Evolutionary conservation across 64 coral and sea anemone species (phyloP).

Genomic region (Dendrophyllia cribrosa): DNA sequence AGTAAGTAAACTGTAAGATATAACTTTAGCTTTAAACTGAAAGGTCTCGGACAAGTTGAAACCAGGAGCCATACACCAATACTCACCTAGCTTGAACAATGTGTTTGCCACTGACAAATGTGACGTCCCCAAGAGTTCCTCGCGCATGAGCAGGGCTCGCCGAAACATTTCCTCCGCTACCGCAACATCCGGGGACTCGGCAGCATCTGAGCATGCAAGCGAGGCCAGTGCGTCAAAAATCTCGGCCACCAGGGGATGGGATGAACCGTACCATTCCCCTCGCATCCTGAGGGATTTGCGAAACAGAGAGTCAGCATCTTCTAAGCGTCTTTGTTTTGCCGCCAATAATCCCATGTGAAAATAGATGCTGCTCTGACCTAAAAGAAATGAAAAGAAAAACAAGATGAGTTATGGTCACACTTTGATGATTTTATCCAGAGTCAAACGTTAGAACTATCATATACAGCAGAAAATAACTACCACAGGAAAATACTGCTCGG

Average conservation of each 20-base stretch:
- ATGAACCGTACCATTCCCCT: slow-evolving; percentile 87
- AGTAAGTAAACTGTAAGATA: too few relatives aligned
- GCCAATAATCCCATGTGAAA: slow-evolving; percentile 87
- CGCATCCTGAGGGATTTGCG: slow-evolving; percentile 73
- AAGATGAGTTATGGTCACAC: too few relatives aligned
- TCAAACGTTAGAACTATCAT: too few relatives aligned
- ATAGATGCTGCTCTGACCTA: slow-evolving; percentile 75
- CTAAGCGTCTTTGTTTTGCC: slow-evolving; percentile 56
- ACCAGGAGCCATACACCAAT: neutral
- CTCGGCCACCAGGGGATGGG: slow-evolving; percentile 88
- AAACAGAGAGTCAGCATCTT: slow-evolving; percentile 68
- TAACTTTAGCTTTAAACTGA: too few relatives aligned
- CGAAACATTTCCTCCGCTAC: slow-evolving; percentile 83
- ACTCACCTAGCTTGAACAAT: slow-evolving; percentile 87
- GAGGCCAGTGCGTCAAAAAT: slow-evolving; percentile 83
- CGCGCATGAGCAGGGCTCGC: slow-evolving; percentile 82
- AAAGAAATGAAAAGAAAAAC: neutral
- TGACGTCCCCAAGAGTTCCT: slow-evolving; percentile 72
- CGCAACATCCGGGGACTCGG: slow-evolving; percentile 48
- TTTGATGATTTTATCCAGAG: too few relatives aligned
- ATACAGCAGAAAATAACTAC: too few relatives aligned
- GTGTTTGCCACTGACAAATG: slow-evolving; percentile 93
- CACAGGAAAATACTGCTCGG: too few relatives aligned
- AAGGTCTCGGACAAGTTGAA: neutral
- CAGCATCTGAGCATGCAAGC: slow-evolving; percentile 48